Percentiles rank a stretch among this genome's conserved stretches.
phyloP scores from a whole-genome alignment of 2,113 vertebrate species.

The Sorex araneus region DNA sequence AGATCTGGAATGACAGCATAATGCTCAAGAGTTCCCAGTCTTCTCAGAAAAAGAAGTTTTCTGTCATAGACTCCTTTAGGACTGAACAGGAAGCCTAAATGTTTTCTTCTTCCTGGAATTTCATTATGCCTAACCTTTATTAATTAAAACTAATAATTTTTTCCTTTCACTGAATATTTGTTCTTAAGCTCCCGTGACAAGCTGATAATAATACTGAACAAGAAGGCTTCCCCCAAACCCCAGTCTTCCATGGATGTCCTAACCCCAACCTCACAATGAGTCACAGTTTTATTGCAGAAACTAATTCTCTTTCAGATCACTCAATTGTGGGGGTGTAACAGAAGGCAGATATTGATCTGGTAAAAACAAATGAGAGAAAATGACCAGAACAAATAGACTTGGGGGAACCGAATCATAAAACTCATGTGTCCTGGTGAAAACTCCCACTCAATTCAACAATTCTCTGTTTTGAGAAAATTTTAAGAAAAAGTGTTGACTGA shows the following conservation, averaged over 20 bases:
- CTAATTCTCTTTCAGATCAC: constrained; percentile 35
- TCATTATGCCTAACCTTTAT: constrained; percentile 65
- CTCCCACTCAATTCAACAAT: background rate
- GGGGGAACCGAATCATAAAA: constrained; percentile 47
- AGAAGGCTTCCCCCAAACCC: constrained; percentile 45
- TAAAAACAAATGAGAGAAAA: constrained; percentile 66
- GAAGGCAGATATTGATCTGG: constrained; percentile 59
- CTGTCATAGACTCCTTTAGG: background rate
- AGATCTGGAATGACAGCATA: background rate
- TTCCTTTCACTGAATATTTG: constrained; percentile 55
- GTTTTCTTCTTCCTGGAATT: constrained; percentile 60
- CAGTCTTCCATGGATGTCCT: background rate
- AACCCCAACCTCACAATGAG: background rate
- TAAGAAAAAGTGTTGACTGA: constrained; percentile 14
- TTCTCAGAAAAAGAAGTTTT: background rate
- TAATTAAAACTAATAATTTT: constrained; percentile 71
- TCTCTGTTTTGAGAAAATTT: constrained; percentile 39
- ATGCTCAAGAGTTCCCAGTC: background rate
- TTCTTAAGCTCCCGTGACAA: constrained; percentile 46
- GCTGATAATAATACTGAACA: background rate
- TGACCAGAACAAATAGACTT: constrained; percentile 69
- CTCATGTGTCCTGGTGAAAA: constrained; percentile 51
- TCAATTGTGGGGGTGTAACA: constrained; percentile 53
- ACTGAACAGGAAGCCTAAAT: constrained; percentile 42
- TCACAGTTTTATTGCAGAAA: constrained; percentile 23